Conservation (phyloP, 2,113 vertebrate species). For the Tachycineta bicolor region DNA sequence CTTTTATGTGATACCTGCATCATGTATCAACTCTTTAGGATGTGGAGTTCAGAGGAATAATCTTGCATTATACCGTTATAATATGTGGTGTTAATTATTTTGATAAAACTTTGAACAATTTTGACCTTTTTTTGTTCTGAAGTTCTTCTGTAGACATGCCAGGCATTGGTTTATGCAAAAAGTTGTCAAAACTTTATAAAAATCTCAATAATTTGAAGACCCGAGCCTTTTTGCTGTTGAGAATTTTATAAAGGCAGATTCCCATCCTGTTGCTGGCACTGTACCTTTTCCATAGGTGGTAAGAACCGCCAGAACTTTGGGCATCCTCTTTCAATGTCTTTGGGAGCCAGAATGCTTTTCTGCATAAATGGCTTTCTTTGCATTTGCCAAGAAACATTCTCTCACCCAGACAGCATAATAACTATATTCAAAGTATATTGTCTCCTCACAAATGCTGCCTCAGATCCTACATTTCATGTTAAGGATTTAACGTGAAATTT, state of each 20-base stretch:
- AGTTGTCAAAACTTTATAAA: background rate
- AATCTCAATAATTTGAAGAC: background rate
- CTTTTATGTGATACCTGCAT: background rate
- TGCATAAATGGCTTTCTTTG: background rate
- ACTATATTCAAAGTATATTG: background rate
- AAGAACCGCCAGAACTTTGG: constrained; percentile 33
- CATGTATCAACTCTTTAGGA: background rate
- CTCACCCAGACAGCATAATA: background rate
- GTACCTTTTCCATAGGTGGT: constrained; percentile 3
- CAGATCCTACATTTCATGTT: background rate
- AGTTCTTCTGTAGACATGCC: background rate
- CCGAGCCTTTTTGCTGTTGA: background rate
- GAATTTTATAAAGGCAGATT: background rate
- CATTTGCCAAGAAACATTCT: constrained; percentile 22
- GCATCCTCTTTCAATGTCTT: background rate
- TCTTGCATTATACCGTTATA: background rate
- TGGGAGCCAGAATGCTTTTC: background rate
- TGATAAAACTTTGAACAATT: background rate
- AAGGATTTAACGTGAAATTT: background rate
- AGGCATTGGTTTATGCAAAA: background rate
- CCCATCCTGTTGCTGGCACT: background rate
- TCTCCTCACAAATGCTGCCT: background rate
- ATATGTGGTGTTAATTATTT: background rate
- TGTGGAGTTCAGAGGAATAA: background rate
- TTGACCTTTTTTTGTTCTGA: background rate